Conservation (phyloP, 1,140 invertebrate genomes). For the Drosophila sproati region DNA sequence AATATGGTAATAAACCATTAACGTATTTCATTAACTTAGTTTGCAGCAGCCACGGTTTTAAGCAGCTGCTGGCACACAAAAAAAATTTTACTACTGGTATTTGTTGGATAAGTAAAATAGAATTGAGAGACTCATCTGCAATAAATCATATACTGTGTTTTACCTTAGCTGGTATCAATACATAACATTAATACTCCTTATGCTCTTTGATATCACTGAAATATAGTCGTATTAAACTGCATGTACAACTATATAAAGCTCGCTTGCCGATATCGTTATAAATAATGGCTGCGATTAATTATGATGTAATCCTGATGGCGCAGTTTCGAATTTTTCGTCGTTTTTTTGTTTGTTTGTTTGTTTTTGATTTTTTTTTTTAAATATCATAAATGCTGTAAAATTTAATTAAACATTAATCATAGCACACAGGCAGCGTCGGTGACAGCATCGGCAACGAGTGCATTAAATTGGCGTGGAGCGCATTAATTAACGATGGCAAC, state of each 20-base stretch:
- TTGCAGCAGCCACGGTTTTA: too few species aligned
- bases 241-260: constrained; percentile 30
- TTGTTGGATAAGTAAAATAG: too few species aligned
- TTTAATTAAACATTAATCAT: constrained; percentile 80
- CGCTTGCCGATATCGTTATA: constrained; percentile 62
- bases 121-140: too few species aligned
- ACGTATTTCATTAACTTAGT: constrained; percentile 26
- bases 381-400: constrained; percentile 48
- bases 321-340: background rate
- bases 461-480: constrained; percentile 56
- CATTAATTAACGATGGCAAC: constrained; percentile 70
- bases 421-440: constrained; percentile 17
- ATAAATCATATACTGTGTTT: background rate
- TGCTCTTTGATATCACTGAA: background rate
- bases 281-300: constrained; percentile 77
- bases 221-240: background rate
- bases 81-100: too few species aligned
- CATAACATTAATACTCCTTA: background rate
- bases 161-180: background rate
- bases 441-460: constrained; percentile 29
- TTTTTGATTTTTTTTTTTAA: constrained; percentile 25
- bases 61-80: background rate
- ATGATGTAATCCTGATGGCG: constrained; percentile 65
- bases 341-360: background rate
- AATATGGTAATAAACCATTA: background rate